Base-by-base conservation (phyloP, 1,140 invertebrate species). In the Lordiphosa mommai region DNA sequence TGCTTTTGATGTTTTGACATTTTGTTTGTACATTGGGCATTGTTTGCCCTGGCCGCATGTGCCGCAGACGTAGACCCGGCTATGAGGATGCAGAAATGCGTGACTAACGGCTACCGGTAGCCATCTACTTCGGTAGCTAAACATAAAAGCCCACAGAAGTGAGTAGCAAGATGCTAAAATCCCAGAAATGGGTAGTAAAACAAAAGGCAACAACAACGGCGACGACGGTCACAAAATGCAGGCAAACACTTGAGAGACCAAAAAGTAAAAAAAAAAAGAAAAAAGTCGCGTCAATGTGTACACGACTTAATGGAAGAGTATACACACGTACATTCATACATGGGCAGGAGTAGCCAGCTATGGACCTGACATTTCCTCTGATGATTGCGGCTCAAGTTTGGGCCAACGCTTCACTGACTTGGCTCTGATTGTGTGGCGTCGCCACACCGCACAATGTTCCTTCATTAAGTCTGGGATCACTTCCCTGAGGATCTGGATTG, bases 41-140 rank as follows among this genome's bases (percentile, higher is more conserved):
- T 80, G 74, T 84, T 82, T 84, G 72, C 60, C 60, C 16, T 51
- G 56, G 52, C 41, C 34, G 44, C 58, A 70, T 60, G 61, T 52
- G 65, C 69, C 43, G 38, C 3, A n/a, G 52, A 29, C 50, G 46
- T 17, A 46, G 40, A 49, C 13, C 38, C 44, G 61, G 51, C 57
- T 66, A 52, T 56, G 50, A 20, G 65, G 72, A 61, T 84, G 77
- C 79, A 84, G 64, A 84, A 84, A 84, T 84, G 77, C 77, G 77
- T 84, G 77, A 82, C 77, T 82, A 84, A 82, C 77, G 77, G 77
- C 77, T 58, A 82, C 77, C 77, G 77, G 77, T 82, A 84, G 72
- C 77, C 77, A 84, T 84, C 77, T 84, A 84, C 77, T 72, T 84
- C 77, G 72, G 77, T 84, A 84, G 77, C 77, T 65, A 72, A 84